These are phyloP conservation scores for Balearica regulorum DNA, from an alignment of 2,797 vertebrate genomes.

Conservation along the genomic window DNA sequence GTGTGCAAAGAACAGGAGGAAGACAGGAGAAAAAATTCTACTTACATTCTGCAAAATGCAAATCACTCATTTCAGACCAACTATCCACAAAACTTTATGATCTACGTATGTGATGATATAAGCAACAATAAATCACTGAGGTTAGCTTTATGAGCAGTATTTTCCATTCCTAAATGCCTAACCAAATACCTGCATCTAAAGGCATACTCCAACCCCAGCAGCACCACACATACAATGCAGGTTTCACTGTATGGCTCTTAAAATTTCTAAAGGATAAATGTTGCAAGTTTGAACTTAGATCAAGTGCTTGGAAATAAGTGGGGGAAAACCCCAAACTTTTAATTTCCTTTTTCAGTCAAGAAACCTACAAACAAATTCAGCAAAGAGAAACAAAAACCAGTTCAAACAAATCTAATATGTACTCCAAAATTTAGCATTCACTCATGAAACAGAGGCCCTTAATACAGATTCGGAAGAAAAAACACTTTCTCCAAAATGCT, in stretches of 20 bases:
- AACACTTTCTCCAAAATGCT: not conserved
- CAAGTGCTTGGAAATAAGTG: not conserved
- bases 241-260: not conserved
- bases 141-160: not conserved
- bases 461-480: not conserved
- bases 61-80: not conserved
- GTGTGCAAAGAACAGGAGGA: not conserved
- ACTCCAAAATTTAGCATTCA: not conserved
- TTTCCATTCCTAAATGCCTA: not conserved
- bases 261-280: not conserved
- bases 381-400: not conserved
- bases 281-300: not conserved
- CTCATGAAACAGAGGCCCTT: not conserved
- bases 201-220: not conserved
- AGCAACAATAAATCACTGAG: not conserved
- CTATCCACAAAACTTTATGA: not conserved
- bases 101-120: not conserved
- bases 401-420: not conserved
- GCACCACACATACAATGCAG: not conserved
- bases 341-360: not conserved
- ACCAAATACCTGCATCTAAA: not conserved
- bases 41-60: not conserved
- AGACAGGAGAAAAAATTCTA: not conserved
- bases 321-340: not conserved
- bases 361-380: not conserved